Evolutionary conservation across 2,888 invertebrate genomes (phyloP).

Genomic region (Sepioteuthis lessoniana): DNA sequence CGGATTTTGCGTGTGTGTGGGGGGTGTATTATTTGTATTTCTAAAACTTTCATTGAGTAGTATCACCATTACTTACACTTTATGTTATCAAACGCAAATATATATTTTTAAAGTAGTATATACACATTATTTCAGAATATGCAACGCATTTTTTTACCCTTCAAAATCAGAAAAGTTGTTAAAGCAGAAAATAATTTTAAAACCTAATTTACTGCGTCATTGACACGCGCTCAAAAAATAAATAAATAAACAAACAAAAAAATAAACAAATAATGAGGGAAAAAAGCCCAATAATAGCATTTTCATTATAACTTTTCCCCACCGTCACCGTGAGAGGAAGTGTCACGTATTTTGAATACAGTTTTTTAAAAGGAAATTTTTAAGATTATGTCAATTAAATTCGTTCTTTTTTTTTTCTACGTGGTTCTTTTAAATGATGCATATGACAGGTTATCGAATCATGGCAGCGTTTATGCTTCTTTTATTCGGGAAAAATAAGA

Average conservation of each 20-base stretch:
- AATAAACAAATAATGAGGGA: too few relatives aligned
- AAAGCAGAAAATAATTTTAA: background rate
- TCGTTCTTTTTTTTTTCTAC: background rate
- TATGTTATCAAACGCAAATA: background rate
- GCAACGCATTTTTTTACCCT: background rate
- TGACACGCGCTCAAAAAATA: background rate
- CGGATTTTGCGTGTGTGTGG: too few relatives aligned
- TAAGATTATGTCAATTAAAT: background rate
- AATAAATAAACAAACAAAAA: background rate
- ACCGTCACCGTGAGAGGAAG: background rate
- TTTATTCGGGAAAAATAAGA: too few relatives aligned
- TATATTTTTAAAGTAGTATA: background rate
- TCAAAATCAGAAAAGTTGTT: background rate
- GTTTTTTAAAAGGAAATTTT: background rate
- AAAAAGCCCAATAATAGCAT: background rate
- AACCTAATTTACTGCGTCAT: background rate
- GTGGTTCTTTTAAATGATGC: background rate
- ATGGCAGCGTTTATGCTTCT: background rate
- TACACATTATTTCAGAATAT: background rate
- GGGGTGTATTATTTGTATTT: too few relatives aligned
- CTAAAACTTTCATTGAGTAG: background rate
- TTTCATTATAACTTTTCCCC: background rate
- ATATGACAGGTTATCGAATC: slow-evolving; percentile 33
- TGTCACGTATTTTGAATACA: slow-evolving; percentile 33
- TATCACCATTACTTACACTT: too few relatives aligned